Evolutionary conservation across 2,113 vertebrate genomes (phyloP).

Genomic region (Zeus faber): DNA sequence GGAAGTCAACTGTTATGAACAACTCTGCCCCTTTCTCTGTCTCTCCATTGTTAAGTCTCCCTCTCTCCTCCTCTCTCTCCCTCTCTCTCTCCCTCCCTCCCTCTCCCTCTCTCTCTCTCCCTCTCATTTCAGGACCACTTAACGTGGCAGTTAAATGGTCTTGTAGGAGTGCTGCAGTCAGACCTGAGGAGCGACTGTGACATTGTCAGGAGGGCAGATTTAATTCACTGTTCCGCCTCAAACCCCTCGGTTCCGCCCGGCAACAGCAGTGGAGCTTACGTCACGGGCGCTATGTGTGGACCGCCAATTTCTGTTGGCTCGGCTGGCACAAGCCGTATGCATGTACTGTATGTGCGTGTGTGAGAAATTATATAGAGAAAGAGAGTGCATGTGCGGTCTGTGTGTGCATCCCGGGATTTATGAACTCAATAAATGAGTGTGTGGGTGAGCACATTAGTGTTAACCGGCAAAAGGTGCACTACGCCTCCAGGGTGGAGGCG

Average conservation of each 20-base stretch:
- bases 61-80: no score
- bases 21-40: constrained; percentile 7
- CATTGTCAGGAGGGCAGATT: constrained; percentile 64
- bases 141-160: constrained; percentile 47
- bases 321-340: constrained; percentile 35
- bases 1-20: constrained; percentile 33
- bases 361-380: neutral
- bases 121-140: constrained; percentile 51
- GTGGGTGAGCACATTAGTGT: no score
- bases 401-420: constrained; percentile 22
- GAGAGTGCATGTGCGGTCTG: constrained; percentile 30
- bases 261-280: constrained; percentile 69
- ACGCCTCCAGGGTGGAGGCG: neutral
- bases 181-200: constrained; percentile 59
- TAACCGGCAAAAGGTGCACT: no score
- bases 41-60: constrained; percentile 8
- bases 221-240: constrained; percentile 63
- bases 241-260: constrained; percentile 63
- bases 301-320: constrained; percentile 67
- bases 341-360: constrained; percentile 13
- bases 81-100: neutral
- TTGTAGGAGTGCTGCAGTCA: constrained; percentile 56
- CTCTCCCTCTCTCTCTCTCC: constrained; percentile 12
- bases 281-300: constrained; percentile 40
- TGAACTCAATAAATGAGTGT: neutral